Evolutionary conservation across 2,113 vertebrate genomes (phyloP).

Genomic region (Gavialis gangeticus): DNA sequence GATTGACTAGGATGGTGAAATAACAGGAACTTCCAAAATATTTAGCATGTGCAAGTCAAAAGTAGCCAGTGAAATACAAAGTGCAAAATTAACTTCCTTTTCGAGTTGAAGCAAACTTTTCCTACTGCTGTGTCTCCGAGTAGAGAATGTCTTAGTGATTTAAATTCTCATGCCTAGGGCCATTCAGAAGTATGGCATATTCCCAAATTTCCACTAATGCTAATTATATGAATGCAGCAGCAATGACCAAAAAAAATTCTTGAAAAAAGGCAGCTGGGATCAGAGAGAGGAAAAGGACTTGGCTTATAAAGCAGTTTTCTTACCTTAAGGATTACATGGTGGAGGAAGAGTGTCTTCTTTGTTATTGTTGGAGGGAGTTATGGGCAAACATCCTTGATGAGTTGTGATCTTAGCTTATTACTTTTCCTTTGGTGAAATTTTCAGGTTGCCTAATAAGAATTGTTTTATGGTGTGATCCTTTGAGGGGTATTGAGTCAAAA

Average conservation of each 20-base stretch:
- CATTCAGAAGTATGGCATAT: not conserved
- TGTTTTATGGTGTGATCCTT: not conserved
- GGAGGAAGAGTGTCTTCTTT: not conserved
- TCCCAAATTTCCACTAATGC: not conserved
- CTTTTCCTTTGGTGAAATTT: not conserved
- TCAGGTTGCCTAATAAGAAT: not conserved
- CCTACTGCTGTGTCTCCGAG: not conserved
- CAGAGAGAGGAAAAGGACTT: not conserved
- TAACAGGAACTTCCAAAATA: not conserved
- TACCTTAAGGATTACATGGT: not conserved
- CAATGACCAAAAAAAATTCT: not conserved
- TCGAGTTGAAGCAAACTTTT: not conserved
- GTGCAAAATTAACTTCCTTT: not conserved
- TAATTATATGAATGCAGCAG: not conserved
- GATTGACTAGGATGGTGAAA: not conserved
- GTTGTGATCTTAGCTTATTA: not conserved
- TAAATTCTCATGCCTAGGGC: not conserved
- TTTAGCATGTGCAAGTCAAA: not conserved
- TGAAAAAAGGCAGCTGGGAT: not conserved
- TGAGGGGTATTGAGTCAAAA: not conserved
- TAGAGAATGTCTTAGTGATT: not conserved
- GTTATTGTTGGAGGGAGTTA: not conserved
- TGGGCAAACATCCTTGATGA: not conserved
- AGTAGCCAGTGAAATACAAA: not conserved
- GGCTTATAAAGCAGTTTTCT: not conserved